Evolutionary conservation across 2,888 invertebrate genomes (phyloP), one percentile per base, ranked within the genome.

Genomic region (Epinotia brunnichana): DNA sequence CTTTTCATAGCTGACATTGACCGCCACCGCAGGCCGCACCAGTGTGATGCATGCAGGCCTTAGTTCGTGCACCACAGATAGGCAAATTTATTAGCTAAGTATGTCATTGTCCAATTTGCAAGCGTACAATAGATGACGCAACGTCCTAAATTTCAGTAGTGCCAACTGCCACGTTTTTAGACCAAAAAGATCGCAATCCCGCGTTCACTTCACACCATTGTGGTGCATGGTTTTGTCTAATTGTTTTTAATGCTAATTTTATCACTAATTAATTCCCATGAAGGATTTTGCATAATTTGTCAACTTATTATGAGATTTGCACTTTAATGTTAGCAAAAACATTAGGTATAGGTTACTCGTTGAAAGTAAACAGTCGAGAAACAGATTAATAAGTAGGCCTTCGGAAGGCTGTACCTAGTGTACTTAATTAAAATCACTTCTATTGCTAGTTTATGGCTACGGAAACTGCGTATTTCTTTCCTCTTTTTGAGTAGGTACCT

Each of bases 161-260:
- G 54, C 61, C 67, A 72, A 57, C 62, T 41, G 68, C 54, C 67
- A 72, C 70, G 62, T 73, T 73, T 73, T 73, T 73, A 73, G 69
- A 73, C 73, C 73, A 69, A 73, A 68, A 69, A 69, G 73, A 73
- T 73, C 48, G 41, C 21, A 53, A 73, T 73, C 73, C 56, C n/a
- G n/a, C 56, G 51, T 63, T 69, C 73, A 53, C 73, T 63, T 69
- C 73, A 53, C 73, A 73, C 73, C 59, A 73, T 73, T 73, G 73
- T 73, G 41, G 9, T 3, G 11, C 56, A 35, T 51, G 54, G 44
- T 41, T 71, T 41, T 21, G 54, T 54, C 48, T 61, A 56, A 62
- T 72, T 62, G 29, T 67, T 72, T 60, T 35, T 54, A 56, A 39
- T 66, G 70, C 59, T 51, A 70, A 70, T 72, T 72, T 68, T 61